Evolutionary conservation across 2,888 invertebrate species (phyloP), one percentile per base, ranked within the genome.

Genomic region (Lycocerus yunnanus): DNA sequence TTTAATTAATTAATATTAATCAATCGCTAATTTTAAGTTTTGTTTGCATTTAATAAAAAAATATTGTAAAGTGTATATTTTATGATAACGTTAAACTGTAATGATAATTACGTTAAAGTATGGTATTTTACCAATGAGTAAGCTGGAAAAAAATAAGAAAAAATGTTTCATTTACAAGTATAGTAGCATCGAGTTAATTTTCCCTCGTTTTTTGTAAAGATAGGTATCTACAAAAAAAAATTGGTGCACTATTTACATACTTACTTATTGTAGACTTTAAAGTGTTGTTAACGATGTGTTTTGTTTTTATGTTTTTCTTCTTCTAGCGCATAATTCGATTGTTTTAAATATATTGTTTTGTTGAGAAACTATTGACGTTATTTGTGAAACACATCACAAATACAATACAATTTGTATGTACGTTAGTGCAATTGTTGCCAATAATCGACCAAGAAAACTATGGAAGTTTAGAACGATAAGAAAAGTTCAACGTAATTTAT

Each of bases 91-190:
- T 87, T 87, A 88, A 87, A 87, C 86, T 88, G 88, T 89, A 89
- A 89, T 89, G 85, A 87, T 85, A 84, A 88, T 89, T 89, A 89
- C 89, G 88, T 89, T 89, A 84, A 87, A 87, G 89, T 90, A 89
- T 89, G 89, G 89, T 89, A 89, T 88, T 89, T 89, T 89, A 89
- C 89, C 89, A 88, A 86, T 81, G 69, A 80, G 69, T 69, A 76
- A 67, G 71, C 73, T 76, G 76, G 72, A 81, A 77, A 15, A 65
- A 61, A 63, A 24, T n/a, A n/a, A 67, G 61, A 66, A 61, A 76
- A 58, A 66, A 69, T 75, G 70, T 75, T 73, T 70, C 68, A 70
- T 68, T 71, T 73, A 69, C 15, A 27, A 68, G 63, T 68, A 43
- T 43, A 43, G 27, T 73, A 71, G 73, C 67, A 27, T 66, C 60